Conservation (phyloP, 2,113 vertebrate species). For the Benitochromis conjunctus region DNA sequence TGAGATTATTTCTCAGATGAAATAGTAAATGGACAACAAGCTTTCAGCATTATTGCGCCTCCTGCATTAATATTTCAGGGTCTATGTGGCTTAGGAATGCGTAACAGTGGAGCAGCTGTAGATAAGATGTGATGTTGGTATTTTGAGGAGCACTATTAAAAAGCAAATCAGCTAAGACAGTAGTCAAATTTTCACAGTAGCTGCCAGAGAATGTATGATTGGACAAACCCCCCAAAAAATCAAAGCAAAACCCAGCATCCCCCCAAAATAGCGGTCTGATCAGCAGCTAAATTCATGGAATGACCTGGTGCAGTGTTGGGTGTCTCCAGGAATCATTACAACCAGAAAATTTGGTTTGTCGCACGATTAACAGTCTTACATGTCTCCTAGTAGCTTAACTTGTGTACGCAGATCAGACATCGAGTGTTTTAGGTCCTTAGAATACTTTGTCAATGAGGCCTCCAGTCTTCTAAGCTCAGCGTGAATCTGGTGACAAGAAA, state of each 20-base stretch:
- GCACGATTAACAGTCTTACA: slow-evolving; percentile 48
- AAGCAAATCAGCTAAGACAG: neutral
- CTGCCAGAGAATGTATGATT: neutral
- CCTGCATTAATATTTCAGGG: neutral
- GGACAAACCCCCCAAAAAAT: neutral
- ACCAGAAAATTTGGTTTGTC: neutral
- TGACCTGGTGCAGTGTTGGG: neutral
- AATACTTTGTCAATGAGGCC: slow-evolving; percentile 14
- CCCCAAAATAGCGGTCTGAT: neutral
- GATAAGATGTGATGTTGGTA: neutral
- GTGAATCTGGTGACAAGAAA: slow-evolving; percentile 64
- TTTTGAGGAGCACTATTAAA: neutral
- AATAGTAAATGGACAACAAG: neutral
- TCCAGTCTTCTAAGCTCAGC: slow-evolving; percentile 75
- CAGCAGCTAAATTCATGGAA: neutral
- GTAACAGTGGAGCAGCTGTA: neutral
- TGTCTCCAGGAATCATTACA: neutral
- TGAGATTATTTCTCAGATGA: neutral
- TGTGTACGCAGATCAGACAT: slow-evolving; percentile 70
- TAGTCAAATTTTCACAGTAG: neutral
- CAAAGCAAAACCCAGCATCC: neutral
- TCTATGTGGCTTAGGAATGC: neutral
- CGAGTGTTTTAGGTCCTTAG: slow-evolving; percentile 63
- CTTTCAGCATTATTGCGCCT: neutral
- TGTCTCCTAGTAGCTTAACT: slow-evolving; percentile 77